These are phyloP conservation scores for Harlomillsia oculata DNA, from an alignment of 1,140 invertebrate species.

Conservation along the genomic window DNA sequence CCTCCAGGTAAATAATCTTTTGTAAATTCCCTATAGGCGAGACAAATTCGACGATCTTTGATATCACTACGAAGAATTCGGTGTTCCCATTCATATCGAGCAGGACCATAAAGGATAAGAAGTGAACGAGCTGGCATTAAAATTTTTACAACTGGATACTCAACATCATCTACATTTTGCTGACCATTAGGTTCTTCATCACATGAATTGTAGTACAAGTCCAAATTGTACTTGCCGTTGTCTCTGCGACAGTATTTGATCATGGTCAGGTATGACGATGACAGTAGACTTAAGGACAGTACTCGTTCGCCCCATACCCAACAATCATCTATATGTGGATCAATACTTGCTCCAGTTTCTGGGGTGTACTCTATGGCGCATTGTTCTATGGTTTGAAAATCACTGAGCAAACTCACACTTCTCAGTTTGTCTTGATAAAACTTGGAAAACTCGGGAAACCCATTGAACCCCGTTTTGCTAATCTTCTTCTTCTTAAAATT, in stretches of 20 bases:
- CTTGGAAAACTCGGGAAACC: slow-evolving; percentile 74
- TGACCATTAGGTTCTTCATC: too few species aligned
- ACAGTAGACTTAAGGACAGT: slow-evolving; percentile 79
- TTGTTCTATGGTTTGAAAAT: slow-evolving; percentile 86
- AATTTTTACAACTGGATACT: too few species aligned
- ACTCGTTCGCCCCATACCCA: slow-evolving; percentile 99
- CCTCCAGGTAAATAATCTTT: slow-evolving; percentile 65
- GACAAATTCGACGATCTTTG: slow-evolving; percentile 63
- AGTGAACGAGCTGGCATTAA: slow-evolving; percentile 77
- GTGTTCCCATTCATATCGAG: slow-evolving; percentile 86
- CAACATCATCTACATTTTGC: too few species aligned
- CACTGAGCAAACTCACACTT: slow-evolving; percentile 50
- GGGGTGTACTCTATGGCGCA: slow-evolving; percentile 91
- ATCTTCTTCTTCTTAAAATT: slow-evolving; percentile 94
- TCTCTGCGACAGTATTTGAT: slow-evolving; percentile 49
- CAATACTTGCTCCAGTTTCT: slow-evolving; percentile 79
- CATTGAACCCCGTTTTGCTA: slow-evolving; percentile 64
- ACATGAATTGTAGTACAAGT: slow-evolving; percentile 41
- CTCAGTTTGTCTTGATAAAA: slow-evolving; percentile 72
- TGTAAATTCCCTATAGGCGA: slow-evolving; percentile 90
- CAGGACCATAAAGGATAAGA: slow-evolving; percentile 69
- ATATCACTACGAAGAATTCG: slow-evolving; percentile 74
- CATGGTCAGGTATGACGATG: slow-evolving; percentile 76
- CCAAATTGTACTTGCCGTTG: slow-evolving; percentile 60
- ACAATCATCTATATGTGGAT: slow-evolving; percentile 95